Conservation (phyloP, 1,140 invertebrate genomes). For the Drosophila erecta region DNA sequence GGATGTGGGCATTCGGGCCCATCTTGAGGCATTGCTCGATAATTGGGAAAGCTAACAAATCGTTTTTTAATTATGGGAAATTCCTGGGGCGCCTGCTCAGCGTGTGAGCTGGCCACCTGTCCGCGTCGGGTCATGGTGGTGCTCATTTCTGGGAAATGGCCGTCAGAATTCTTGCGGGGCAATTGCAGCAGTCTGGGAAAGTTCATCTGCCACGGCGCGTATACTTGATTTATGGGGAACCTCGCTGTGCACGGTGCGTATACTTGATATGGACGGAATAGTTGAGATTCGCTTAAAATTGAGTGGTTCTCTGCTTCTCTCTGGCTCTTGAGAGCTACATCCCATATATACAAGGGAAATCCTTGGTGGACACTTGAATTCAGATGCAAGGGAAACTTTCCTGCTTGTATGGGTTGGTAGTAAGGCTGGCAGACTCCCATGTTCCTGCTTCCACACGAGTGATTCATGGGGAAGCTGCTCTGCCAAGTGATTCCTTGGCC, state of each 20-base stretch:
- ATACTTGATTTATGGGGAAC: slow-evolving; percentile 31
- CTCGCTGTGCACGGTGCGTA: background rate
- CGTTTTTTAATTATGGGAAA: slow-evolving; percentile 79
- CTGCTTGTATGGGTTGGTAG: background rate
- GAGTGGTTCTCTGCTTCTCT: background rate
- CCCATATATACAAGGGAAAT: background rate
- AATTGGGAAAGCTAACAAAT: slow-evolving; percentile 72
- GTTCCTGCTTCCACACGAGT: background rate
- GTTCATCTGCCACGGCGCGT: slow-evolving; percentile 10
- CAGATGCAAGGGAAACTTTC: slow-evolving; percentile 21
- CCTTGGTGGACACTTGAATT: background rate
- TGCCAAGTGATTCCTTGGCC: slow-evolving; percentile 9
- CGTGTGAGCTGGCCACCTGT: slow-evolving; percentile 13
- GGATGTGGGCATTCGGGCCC: background rate
- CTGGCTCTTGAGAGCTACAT: background rate
- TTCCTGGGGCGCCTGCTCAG: slow-evolving; percentile 25
- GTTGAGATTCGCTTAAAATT: background rate
- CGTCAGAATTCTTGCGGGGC: slow-evolving; percentile 20
- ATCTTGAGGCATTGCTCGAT: slow-evolving; percentile 41
- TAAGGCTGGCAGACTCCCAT: background rate
- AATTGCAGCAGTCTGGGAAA: slow-evolving; percentile 27
- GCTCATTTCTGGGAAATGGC: slow-evolving; percentile 16
- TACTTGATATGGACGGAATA: slow-evolving; percentile 9
- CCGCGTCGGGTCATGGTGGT: slow-evolving; percentile 35
- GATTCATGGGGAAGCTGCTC: slow-evolving; percentile 17